Conservation (phyloP, 2,888 invertebrate genomes). For the Heliconius charithonia region DNA sequence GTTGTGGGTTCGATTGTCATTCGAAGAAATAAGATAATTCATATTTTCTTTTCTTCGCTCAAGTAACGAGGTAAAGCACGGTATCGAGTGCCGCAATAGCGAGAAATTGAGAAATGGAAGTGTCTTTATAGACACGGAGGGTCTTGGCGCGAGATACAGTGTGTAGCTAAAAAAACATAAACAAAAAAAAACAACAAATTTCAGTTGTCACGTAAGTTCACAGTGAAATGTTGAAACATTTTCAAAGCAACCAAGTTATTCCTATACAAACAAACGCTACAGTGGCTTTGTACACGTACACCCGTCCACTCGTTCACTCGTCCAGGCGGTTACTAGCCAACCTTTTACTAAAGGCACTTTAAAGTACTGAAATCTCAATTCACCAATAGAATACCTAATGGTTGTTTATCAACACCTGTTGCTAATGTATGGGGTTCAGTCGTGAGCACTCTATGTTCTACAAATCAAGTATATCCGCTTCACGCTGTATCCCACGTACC, state of each 20-base stretch:
- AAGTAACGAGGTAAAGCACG: background rate
- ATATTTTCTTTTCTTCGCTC: background rate
- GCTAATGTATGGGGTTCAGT: background rate
- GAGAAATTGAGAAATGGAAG: no score
- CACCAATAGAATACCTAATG: conserved; percentile 21
- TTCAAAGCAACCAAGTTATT: conserved; percentile 1
- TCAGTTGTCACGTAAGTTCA: background rate
- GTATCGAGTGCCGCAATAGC: no score
- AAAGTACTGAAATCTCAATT: conserved; percentile 1
- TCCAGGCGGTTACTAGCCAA: background rate
- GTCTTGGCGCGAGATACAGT: background rate
- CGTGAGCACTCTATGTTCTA: background rate
- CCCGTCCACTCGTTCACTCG: background rate
- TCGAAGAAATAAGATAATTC: background rate
- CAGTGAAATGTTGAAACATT: background rate
- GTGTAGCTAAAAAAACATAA: background rate
- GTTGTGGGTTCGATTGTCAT: no score
- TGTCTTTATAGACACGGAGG: no score
- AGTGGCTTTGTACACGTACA: background rate
- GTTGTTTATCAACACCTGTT: conserved; percentile 8
- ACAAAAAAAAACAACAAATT: background rate
- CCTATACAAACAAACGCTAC: background rate
- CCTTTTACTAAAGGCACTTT: background rate
- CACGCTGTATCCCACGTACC: no score
- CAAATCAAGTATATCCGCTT: no score